These are phyloP conservation scores for Oedothorax gibbosus DNA, from an alignment of 1,140 invertebrate species.

Conservation along the genomic window DNA sequence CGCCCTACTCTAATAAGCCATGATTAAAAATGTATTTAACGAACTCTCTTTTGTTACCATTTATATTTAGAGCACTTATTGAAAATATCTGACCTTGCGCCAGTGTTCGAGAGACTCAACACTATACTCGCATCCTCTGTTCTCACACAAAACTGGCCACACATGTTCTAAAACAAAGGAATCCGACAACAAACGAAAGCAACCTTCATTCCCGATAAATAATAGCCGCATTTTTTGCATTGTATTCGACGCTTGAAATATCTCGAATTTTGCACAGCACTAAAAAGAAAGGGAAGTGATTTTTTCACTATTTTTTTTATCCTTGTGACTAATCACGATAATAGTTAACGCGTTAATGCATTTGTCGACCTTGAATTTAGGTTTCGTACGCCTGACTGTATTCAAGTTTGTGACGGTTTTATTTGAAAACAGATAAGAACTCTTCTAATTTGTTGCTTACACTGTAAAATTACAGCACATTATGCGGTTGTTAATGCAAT, in stretches of 20 bases:
- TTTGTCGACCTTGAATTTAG: no score
- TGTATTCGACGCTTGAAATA: conserved; percentile 30
- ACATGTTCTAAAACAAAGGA: not conserved
- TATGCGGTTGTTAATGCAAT: no score
- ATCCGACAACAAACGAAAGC: conserved; percentile 19
- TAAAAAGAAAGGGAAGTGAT: conserved; percentile 45
- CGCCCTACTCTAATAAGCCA: no score
- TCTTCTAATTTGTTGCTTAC: no score
- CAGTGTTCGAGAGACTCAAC: not conserved
- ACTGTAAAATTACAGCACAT: no score
- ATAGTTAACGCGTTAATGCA: no score
- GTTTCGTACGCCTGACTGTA: no score
- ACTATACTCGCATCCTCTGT: not conserved
- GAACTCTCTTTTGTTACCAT: no score
- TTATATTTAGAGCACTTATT: not conserved
- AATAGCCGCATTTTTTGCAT: conserved; percentile 6
- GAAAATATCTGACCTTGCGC: not conserved
- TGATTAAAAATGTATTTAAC: no score
- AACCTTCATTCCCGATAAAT: not conserved
- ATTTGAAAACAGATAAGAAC: no score
- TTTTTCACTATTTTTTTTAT: not conserved
- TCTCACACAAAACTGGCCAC: not conserved
- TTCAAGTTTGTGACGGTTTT: no score
- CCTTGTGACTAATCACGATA: no score
- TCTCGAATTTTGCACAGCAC: conserved; percentile 4